Evolutionary conservation across 2,113 vertebrate genomes (phyloP), one percentile per base, ranked within the genome.

Genomic region (Rhombomys opimus): DNA sequence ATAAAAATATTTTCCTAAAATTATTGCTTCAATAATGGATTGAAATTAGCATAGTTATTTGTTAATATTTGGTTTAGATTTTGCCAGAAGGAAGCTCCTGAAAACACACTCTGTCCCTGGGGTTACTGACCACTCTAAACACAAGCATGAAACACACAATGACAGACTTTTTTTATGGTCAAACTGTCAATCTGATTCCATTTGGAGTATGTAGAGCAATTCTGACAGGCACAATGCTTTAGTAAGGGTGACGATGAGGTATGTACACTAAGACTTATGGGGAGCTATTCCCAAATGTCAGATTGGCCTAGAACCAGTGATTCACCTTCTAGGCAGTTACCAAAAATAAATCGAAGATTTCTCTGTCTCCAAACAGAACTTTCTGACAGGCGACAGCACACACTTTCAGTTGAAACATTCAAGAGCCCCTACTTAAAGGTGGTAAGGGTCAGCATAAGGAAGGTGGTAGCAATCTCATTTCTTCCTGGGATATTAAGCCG

Each of bases 121-220:
- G 93, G 77, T 96, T 85, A 96, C 95, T 96, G 96, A 94, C 50
- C n/a, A 85, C 61, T 96, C 97, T 96, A 98, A 98, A 98, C 98
- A 97, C 99, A 99, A 98, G 97, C 97, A 98, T 98, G 97, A 98
- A 97, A 97, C 90, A 46, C 41, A 46, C 41, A 95, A 57, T 94
- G 97, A 98, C 98, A 98, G 98, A 97, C 30, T 68, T 76, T 73
- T 46, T 75, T 96, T 77, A 90, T 73, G 61, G 85, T 96, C 97
- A 87, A 77, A 59, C 84, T 97, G 94, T 98, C 96, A 95, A 90
- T 97, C 98, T 95, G 81, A 97, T 98, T 98, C 96, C 96, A 89
- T 95, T 95, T 98, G 97, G 98, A 97, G 97, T 95, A 91, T 96
- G 80, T 63, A 78, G 97, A 95, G 97, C 77, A 87, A 63, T 41